These are phyloP conservation scores for Pseudochromis fuscus DNA, from an alignment of 2,797 vertebrate species.

Conservation along the genomic window DNA sequence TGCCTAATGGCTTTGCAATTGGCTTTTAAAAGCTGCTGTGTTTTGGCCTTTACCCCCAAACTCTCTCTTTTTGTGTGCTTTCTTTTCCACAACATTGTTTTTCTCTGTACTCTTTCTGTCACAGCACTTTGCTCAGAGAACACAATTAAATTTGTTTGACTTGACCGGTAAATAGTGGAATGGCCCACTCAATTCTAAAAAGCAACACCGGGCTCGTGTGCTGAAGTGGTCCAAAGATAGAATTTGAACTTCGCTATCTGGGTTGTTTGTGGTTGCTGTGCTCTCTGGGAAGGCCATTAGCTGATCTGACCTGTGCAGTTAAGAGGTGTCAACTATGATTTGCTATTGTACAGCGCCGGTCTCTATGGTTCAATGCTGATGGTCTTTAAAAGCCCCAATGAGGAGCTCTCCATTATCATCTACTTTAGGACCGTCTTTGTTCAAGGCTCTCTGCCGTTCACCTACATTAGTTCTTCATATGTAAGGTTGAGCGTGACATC, in stretches of 20 bases:
- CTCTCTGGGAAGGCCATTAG: slow-evolving; percentile 75
- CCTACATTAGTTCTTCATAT: slow-evolving; percentile 53
- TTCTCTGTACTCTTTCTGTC: slow-evolving; percentile 51
- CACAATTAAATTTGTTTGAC: slow-evolving; percentile 76
- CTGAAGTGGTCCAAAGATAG: slow-evolving; percentile 51
- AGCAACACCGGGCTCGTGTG: neutral
- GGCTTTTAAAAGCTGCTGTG: slow-evolving; percentile 76
- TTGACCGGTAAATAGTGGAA: slow-evolving; percentile 66
- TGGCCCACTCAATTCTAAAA: slow-evolving; percentile 55
- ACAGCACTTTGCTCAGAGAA: slow-evolving; percentile 66
- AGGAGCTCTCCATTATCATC: slow-evolving; percentile 69
- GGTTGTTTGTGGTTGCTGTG: slow-evolving; percentile 66
- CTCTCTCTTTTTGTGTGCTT: neutral
- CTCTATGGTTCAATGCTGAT: slow-evolving; percentile 71
- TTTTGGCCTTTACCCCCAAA: slow-evolving; percentile 54
- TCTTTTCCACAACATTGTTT: slow-evolving; percentile 29
- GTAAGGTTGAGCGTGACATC: slow-evolving; percentile 53
- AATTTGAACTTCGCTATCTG: slow-evolving; percentile 52
- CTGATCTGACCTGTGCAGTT: slow-evolving; percentile 70
- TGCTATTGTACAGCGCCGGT: slow-evolving; percentile 67
- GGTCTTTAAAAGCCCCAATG: slow-evolving; percentile 73
- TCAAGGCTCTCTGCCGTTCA: slow-evolving; percentile 51
- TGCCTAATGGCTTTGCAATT: slow-evolving; percentile 78
- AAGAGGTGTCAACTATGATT: slow-evolving; percentile 73
- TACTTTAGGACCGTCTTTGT: slow-evolving; percentile 61